Percentiles rank a stretch among this genome's conserved stretches.
phyloP scores from a whole-genome alignment of 2,888 invertebrate genomes.

The Colletes collaris region DNA sequence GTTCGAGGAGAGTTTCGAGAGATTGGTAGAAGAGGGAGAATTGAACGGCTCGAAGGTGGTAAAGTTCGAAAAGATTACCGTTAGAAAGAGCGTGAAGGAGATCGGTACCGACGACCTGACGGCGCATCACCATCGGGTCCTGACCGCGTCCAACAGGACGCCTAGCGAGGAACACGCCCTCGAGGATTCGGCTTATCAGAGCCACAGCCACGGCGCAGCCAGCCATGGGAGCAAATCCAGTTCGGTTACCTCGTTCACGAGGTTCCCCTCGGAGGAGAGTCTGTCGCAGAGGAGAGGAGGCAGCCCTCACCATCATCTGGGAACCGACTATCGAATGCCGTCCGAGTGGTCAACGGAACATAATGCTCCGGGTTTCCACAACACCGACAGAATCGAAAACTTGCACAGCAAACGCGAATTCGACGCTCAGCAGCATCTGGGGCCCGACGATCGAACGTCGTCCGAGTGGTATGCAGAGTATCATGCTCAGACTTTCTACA shows the following conservation, averaged over 20 bases:
- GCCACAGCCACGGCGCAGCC: conserved; percentile 82
- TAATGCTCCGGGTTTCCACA: conserved; percentile 86
- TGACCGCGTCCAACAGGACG: conserved; percentile 82
- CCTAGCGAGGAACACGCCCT: conserved; percentile 85
- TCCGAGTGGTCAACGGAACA: conserved; percentile 86
- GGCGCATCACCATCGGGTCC: conserved; percentile 22
- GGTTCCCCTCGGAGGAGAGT: conserved; percentile 85
- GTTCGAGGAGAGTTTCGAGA: conserved; percentile 84
- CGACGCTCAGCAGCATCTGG: conserved; percentile 87
- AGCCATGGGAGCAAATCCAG: conserved; percentile 84
- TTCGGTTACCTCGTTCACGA: conserved; percentile 84
- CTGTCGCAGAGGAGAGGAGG: conserved; percentile 72
- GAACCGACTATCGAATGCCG: conserved; percentile 81
- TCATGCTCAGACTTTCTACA: conserved; percentile 86
- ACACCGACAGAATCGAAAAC: conserved; percentile 88
- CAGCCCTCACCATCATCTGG: conserved; percentile 58
- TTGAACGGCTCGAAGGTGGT: conserved; percentile 87
- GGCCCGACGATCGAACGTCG: conserved; percentile 81
- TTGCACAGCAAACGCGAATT: conserved; percentile 92
- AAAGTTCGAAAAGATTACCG: conserved; percentile 89
- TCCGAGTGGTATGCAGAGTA: conserved; percentile 86
- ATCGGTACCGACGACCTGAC: conserved; percentile 62
- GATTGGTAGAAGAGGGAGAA: conserved; percentile 87
- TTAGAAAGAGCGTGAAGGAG: conserved; percentile 87
- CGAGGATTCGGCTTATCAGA: conserved; percentile 86